A percentile compares a stretch with the other conserved stretches of the same genome.
phyloP scores from a whole-genome alignment of 2,113 vertebrate species.

The Puffinus mauretanicus region DNA sequence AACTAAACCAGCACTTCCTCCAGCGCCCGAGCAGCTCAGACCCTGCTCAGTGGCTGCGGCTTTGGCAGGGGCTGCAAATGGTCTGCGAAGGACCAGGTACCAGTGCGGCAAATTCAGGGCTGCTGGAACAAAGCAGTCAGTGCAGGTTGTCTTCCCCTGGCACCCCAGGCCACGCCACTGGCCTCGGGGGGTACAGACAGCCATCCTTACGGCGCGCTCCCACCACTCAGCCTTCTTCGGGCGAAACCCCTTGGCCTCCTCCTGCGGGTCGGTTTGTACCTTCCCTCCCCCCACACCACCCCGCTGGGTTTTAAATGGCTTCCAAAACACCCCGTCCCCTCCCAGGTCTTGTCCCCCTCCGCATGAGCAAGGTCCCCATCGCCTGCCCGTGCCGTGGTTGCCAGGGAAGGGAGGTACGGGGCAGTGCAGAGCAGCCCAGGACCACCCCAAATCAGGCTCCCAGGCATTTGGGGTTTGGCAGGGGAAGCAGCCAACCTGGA shows the following conservation, averaged over 20 bases:
- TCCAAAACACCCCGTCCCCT: neutral
- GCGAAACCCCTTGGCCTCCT: neutral
- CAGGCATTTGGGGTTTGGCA: neutral
- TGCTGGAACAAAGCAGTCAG: fast-evolving
- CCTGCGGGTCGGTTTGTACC: neutral
- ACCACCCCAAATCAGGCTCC: neutral
- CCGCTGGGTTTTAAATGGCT: neutral
- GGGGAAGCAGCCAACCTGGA: neutral
- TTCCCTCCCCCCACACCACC: neutral
- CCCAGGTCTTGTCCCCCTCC: neutral
- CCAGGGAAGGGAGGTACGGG: neutral
- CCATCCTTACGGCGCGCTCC: fast-evolving
- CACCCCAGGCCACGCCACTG: fast-evolving
- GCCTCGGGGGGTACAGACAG: neutral
- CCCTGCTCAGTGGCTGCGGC: fast-evolving
- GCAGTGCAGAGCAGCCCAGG: neutral
- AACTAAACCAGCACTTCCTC: neutral
- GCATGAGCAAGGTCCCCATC: fast-evolving
- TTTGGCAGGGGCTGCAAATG: neutral
- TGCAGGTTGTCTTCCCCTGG: neutral
- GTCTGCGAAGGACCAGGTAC: neutral
- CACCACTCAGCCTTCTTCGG: neutral
- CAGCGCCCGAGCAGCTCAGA: fast-evolving
- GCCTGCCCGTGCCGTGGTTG: fast-evolving
- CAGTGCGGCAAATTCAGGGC: fast-evolving